Percentiles rank a stretch among this genome's conserved stretches.
These are phyloP conservation scores for Exocentrus adspersus DNA, from an alignment of 2,888 invertebrate species.

Conservation along the genomic window DNA sequence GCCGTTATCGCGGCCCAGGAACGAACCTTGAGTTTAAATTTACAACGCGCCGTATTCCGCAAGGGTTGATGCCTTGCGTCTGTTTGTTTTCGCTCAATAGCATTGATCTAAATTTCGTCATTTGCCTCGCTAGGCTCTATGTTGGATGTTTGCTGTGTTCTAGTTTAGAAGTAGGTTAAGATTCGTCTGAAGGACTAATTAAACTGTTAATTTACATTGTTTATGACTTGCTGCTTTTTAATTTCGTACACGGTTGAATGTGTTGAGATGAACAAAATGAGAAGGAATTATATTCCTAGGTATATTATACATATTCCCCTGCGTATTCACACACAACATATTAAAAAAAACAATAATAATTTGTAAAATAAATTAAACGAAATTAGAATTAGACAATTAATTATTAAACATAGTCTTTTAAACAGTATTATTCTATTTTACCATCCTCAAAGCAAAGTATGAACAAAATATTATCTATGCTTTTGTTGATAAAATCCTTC, in stretches of 20 bases:
- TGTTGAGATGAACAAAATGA: background rate
- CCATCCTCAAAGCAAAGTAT: too few relatives aligned
- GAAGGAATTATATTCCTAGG: background rate
- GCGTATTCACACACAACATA: too few relatives aligned
- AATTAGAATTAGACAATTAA: too few relatives aligned
- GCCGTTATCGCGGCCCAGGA: conserved; percentile 6
- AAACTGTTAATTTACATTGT: conserved; percentile 22
- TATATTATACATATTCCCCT: too few relatives aligned
- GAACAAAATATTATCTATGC: too few relatives aligned
- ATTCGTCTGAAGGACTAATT: conserved; percentile 24
- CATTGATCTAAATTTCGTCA: conserved; percentile 24
- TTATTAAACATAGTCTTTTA: too few relatives aligned
- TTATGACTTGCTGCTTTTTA: conserved; percentile 10
- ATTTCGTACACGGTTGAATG: background rate
- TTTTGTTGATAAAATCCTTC: too few relatives aligned
- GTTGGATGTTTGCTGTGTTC: conserved; percentile 24
- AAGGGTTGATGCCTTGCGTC: conserved; percentile 5
- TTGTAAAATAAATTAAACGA: too few relatives aligned
- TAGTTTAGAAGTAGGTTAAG: conserved; percentile 25
- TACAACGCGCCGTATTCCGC: conserved; percentile 7
- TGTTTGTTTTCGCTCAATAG: conserved; percentile 18
- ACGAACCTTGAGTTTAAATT: conserved; percentile 18
- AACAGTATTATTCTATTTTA: too few relatives aligned
- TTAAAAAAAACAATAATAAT: too few relatives aligned
- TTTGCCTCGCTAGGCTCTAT: conserved; percentile 14